A percentile compares a stretch with the other conserved stretches of the same genome.
Evolutionary conservation across 2,797 vertebrate genomes (phyloP).

Genomic region (Tapera naevia): DNA sequence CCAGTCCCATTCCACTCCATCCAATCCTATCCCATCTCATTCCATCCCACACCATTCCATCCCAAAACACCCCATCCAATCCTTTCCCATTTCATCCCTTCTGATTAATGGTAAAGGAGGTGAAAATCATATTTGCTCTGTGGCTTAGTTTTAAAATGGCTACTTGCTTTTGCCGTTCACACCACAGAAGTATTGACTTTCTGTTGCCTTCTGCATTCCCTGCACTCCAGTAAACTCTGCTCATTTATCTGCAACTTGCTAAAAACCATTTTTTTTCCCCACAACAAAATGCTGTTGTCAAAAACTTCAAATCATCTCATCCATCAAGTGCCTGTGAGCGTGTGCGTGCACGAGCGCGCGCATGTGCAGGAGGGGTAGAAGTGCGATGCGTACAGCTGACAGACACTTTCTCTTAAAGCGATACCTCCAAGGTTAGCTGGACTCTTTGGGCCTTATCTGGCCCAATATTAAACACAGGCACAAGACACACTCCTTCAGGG

Average conservation of each 20-base stretch:
- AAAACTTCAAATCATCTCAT: constrained; percentile 58
- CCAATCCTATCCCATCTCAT: too few relatives aligned
- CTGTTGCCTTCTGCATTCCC: constrained; percentile 3
- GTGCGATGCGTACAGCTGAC: neutral
- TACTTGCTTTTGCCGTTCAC: neutral
- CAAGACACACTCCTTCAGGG: rapidly evolving
- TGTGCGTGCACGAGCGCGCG: neutral
- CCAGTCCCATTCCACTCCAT: neutral
- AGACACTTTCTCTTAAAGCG: neutral
- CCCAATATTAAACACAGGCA: neutral
- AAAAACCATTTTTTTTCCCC: neutral
- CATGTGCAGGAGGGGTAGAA: neutral
- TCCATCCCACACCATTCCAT: too few relatives aligned
- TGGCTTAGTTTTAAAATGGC: neutral
- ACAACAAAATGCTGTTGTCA: constrained; percentile 56
- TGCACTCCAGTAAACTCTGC: constrained; percentile 33
- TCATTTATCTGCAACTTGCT: constrained; percentile 64
- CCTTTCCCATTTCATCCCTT: neutral
- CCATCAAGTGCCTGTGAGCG: constrained; percentile 7
- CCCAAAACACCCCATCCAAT: too few relatives aligned
- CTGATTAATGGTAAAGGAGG: neutral
- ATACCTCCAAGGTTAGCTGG: neutral
- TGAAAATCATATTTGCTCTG: neutral
- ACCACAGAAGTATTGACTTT: constrained; percentile 31
- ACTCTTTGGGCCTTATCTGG: neutral